Evolutionary conservation across 2,113 vertebrate species (phyloP), one percentile per base, ranked within the genome.

Genomic region (Oriolus oriolus): DNA sequence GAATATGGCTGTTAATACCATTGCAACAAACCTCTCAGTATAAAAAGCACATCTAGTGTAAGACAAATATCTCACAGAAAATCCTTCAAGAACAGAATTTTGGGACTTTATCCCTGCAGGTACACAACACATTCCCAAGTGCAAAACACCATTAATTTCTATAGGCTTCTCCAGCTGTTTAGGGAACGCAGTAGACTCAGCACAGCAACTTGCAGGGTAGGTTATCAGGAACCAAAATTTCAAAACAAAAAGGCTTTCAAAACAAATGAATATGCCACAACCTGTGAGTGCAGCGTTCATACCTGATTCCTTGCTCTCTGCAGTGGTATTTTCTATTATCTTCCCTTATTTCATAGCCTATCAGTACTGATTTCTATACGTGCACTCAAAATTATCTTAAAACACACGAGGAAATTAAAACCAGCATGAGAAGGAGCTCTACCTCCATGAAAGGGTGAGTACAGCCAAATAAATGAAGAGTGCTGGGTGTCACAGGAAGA

Each of bases 371-470:
- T 68, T 70, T 84, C 41, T 78, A 2, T 52, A 41, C 0, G 0
- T 15, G 37, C 69, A 60, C 31, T 82, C 61, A 11, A 28, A 94
- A 75, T 59, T 81, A 68, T 11, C 61, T 82, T 44, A 37, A 94
- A 95, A 80, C 24, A 74, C 57, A 65, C 10, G 50, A 57, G 66
- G 75, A 77, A 85, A 91, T 59, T 47, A 86, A 86, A 93, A 56
- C 11, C 47, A 85, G 66, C 78, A 45, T 66, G 54, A 85, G 91
- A 96, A 96, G 91, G 63, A 93, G 75, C 82, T 91, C 76, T 89
- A 87, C 60, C 30, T 92, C 80, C 60, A 63, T 5, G 42, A 30
- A 86, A 90, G 16, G 8, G 35, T 42, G 41, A 91, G 8, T 52
- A 54, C 8, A 11, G 57, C 54, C 61, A 94, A 68, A 87, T 16